Evolutionary conservation across 1,140 invertebrate genomes (phyloP).

Genomic region (honey bee (Apis mellifera)): Amel_HAv3.1 CM009936.2:9019001-9019500

Average conservation of each 20-base stretch:
- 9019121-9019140: slow-evolving; percentile 91
- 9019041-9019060: slow-evolving; percentile 92
- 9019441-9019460: slow-evolving; percentile 38
- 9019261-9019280: slow-evolving; percentile 21
- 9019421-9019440: slow-evolving; percentile 41
- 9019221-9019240: slow-evolving; percentile 79
- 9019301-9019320: slow-evolving; percentile 69
- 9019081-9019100: slow-evolving; percentile 86
- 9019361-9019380: slow-evolving; percentile 69
- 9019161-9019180: slow-evolving; percentile 88
- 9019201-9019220: slow-evolving; percentile 66
- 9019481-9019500: slow-evolving; percentile 28
- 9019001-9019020: slow-evolving; percentile 95
- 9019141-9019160: slow-evolving; percentile 88
- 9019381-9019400: slow-evolving; percentile 38
- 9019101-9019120: slow-evolving; percentile 88
- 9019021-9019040: slow-evolving; percentile 94
- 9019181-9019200: slow-evolving; percentile 83
- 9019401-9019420: slow-evolving; percentile 35
- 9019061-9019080: slow-evolving; percentile 90
- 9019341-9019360: slow-evolving; percentile 69
- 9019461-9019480: slow-evolving; percentile 13
- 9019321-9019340: slow-evolving; percentile 74
- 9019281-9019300: slow-evolving; percentile 43
- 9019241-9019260: slow-evolving; percentile 74